Percentiles rank a stretch among this genome's conserved stretches.
These are phyloP conservation scores for Falcunculus frontatus DNA, from an alignment of 2,113 vertebrate genomes.

Conservation along the genomic window DNA sequence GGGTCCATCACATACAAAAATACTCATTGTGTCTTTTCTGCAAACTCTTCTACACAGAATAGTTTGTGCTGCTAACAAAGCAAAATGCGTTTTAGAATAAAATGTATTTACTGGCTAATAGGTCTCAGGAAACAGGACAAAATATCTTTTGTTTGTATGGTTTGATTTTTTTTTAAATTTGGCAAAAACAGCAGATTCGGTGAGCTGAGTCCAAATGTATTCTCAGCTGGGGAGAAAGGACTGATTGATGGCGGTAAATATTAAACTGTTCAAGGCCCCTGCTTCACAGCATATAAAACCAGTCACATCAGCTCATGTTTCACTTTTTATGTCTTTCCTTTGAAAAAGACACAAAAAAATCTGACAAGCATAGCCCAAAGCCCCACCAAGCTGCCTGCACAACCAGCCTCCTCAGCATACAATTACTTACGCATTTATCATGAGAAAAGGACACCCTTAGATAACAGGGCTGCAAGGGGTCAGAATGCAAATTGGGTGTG, in stretches of 20 bases:
- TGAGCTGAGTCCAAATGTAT: slow-evolving; percentile 4
- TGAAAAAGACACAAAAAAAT: not conserved
- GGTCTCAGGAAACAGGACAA: not conserved
- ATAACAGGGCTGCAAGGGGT: not conserved
- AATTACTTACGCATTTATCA: not conserved
- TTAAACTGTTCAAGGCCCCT: slow-evolving; percentile 32
- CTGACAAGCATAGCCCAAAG: not conserved
- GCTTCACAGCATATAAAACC: slow-evolving; percentile 55
- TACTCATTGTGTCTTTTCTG: not conserved
- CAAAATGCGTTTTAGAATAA: not conserved
- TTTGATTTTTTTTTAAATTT: not conserved
- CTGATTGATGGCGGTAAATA: slow-evolving; percentile 54
- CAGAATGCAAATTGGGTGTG: not conserved
- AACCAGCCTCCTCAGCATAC: not conserved
- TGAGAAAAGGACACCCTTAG: not conserved
- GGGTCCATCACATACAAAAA: not conserved
- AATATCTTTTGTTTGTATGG: not conserved
- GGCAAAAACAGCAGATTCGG: not conserved
- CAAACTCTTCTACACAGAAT: not conserved
- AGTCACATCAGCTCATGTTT: slow-evolving; percentile 53
- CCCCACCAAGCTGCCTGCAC: not conserved
- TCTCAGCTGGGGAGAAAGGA: slow-evolving; percentile 40
- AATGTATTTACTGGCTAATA: not conserved
- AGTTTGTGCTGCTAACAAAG: not conserved
- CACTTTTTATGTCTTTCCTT: slow-evolving; percentile 49